Conservation (phyloP, 1,140 invertebrate genomes). For the Megathymus violae region DNA sequence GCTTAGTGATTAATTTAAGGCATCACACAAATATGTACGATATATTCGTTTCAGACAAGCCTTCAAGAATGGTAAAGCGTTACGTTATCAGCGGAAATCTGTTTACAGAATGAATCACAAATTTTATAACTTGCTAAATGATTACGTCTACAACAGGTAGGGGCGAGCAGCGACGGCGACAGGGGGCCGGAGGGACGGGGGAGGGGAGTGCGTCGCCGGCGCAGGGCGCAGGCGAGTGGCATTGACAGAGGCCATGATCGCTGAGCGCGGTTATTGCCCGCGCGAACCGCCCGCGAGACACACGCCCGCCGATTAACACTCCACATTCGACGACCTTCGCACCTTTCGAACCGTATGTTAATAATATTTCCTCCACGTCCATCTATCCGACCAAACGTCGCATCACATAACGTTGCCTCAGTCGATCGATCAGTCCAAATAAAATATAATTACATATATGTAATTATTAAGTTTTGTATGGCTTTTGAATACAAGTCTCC, state of each 20-base stretch:
- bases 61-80: conserved; percentile 5
- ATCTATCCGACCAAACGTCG: conserved; percentile 18
- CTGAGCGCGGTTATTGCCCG: conserved; percentile 75
- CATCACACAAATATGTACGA: no score
- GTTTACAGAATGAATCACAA: conserved; percentile 55
- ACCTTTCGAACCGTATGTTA: conserved; percentile 18
- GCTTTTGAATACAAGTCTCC: no score
- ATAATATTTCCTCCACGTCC: conserved; percentile 11
- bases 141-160: conserved; percentile 39
- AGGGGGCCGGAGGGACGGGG: conserved; percentile 1
- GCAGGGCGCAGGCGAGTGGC: no score
- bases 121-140: conserved; percentile 51
- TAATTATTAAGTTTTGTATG: neutral
- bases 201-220: no score
- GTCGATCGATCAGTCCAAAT: conserved; percentile 1
- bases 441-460: neutral
- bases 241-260: conserved; percentile 75
- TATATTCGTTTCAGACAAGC: conserved; percentile 2
- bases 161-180: conserved; percentile 18
- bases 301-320: conserved; percentile 37
- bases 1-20: no score
- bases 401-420: neutral
- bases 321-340: conserved; percentile 49
- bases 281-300: conserved; percentile 38
- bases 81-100: conserved; percentile 40